These are phyloP conservation scores for Perccottus glenii DNA, from an alignment of 2,113 vertebrate species.

Conservation along the genomic window DNA sequence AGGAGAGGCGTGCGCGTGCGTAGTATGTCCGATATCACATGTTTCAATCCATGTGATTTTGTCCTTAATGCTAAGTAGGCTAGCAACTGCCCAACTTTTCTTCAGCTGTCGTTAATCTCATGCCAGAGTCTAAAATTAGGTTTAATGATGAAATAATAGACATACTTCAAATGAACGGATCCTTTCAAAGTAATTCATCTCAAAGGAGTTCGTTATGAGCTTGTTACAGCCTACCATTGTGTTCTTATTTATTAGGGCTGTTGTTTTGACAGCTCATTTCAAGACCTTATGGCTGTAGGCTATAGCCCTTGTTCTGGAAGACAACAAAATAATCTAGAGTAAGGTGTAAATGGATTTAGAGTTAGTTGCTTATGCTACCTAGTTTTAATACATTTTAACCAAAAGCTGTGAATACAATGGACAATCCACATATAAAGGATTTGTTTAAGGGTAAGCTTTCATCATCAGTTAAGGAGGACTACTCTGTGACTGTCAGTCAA, in stretches of 20 bases:
- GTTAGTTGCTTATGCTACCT: too few relatives aligned
- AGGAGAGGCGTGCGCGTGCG: slow-evolving; percentile 22
- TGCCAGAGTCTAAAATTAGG: not conserved
- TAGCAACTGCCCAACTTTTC: not conserved
- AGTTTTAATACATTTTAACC: too few relatives aligned
- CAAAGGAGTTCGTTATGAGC: slow-evolving; percentile 2
- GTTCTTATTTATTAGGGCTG: slow-evolving; percentile 4
- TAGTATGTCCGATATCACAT: not conserved
- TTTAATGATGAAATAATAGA: not conserved
- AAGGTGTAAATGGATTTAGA: too few relatives aligned
- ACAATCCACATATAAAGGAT: too few relatives aligned
- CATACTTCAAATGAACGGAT: not conserved
- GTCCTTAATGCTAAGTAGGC: not conserved
- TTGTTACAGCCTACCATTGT: slow-evolving; percentile 6
- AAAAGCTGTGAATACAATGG: too few relatives aligned
- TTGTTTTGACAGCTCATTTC: not conserved
- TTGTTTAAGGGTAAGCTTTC: too few relatives aligned
- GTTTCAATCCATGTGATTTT: not conserved
- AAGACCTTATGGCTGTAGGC: not conserved
- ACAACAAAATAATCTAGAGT: too few relatives aligned
- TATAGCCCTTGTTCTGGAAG: not conserved
- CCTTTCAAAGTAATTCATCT: not conserved
- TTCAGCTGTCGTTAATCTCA: not conserved
- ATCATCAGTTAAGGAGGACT: too few relatives aligned
- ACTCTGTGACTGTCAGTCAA: too few relatives aligned